Evolutionary conservation across 2,888 invertebrate species (phyloP), one percentile per base, ranked within the genome.

Genomic region (Polyommatus icarus): DNA sequence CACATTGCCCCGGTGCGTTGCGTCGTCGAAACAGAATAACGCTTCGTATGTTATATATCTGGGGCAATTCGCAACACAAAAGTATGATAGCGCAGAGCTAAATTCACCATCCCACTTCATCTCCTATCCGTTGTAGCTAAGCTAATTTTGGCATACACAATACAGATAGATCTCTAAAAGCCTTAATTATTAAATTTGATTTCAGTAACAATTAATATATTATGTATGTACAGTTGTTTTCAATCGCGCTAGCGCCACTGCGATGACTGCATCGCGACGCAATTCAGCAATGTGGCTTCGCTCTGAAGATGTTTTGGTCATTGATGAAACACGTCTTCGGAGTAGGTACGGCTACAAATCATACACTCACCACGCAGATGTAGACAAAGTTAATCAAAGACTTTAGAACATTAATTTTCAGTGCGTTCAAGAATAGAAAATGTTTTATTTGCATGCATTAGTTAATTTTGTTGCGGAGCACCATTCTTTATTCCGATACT

Each of bases 291-390:
- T 54, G 18, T 54, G 54, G 54, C 54, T 54, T 54, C 54, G 54
- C 54, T 54, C 50, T 83, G 83, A 83, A 83, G 81, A 78, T 78
- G 72, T 75, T 72, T 54, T 75, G 75, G 75, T 50, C 75, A 50
- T 75, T 75, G 75, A 75, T 50, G 54, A 75, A 75, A 50, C 50
- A 50, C 75, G 75, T n/a, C 24, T 15, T 54, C 54, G 12, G 75
- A 75, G 67, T 61, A 61, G 24, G 24, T 61, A 61, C 61, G 24
- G 29, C 46, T 75, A 75, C 75, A 75, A 75, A 75, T 61, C 75
- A 76, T 67, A 67, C 67, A 32, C 67, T 18, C 67, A 67, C 67
- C 67, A 67, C 67, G 18, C 67, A 67, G 67, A 67, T 32, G 67
- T 29, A 59, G 61, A 24, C 54, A 54, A 54, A 54, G 54, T 54